Base-by-base conservation (phyloP, 2,888 invertebrate species). In the Caenorhabditis sp. region DNA sequence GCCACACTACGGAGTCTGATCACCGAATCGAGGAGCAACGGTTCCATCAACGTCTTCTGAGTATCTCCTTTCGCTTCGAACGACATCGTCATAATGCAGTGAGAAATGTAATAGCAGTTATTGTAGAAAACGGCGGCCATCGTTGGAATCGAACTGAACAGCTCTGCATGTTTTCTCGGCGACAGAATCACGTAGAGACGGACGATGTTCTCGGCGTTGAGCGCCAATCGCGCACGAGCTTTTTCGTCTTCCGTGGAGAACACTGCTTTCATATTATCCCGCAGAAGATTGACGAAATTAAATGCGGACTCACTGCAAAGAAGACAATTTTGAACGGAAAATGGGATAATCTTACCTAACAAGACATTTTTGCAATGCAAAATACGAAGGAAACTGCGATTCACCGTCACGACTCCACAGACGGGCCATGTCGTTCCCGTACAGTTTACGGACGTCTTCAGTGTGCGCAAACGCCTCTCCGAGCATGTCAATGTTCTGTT, bases 41-140 rank as follows among this genome's bases (percentile, higher is more conserved):
- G 72, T 45, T 77, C 77, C 24, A 71, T 20, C 15, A 77, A 13
- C 2, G 61, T 61, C 46, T 66, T 77, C 30, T 77, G 59, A n/a
- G 30, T 27, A 1, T 45, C 22, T 20, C 26, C 24, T 2, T 24
- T 24, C 9, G 72, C 58, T 45, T 77, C 73, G 13, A 80, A 79
- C 9, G 81, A 80, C 52, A 82, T 35, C 15, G 82, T 73, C 68
- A 83, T 78, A 3, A 85, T 75, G n/a, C 78, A 78, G 63, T 87
- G 86, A n/a, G 78, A 76, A 30, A 87, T 74, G 74, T 83, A 87
- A 52, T 87, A 83, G 50, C 85, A 86, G 59, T 87, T 86, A 74
- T 87, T 87, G 79, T 83, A 87, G 75, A 85, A 87, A 1, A 87
- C 62, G 13, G 83, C 85, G 8, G 86, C 84, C 59, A 84, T 83